Percentiles rank a stretch among this genome's conserved stretches.
Conservation (phyloP, 2,113 vertebrate species). For the Ornithorhynchus anatinus region DNA sequence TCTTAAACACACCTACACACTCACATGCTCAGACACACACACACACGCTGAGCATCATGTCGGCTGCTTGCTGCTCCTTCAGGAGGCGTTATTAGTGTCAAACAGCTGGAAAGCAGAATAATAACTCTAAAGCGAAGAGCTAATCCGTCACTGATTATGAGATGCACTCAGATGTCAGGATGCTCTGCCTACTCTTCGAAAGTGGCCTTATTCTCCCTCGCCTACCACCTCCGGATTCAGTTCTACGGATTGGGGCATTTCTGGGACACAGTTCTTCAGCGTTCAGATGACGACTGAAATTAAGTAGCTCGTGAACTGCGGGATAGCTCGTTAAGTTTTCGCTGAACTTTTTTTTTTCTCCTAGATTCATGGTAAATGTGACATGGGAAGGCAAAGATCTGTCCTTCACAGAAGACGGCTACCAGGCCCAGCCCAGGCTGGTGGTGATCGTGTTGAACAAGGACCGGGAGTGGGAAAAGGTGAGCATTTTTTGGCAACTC, state of each 20-base stretch:
- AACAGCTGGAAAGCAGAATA: background rate
- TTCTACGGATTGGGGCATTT: background rate
- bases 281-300: constrained; percentile 5
- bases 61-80: background rate
- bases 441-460: constrained; percentile 97
- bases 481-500: constrained; percentile 58
- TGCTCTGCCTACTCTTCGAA: background rate
- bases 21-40: no score
- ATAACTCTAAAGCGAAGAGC: background rate
- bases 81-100: background rate
- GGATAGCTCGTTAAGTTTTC: constrained; percentile 57
- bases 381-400: constrained; percentile 95
- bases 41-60: no score
- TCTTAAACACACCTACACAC: no score
- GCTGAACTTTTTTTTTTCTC: constrained; percentile 56
- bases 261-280: background rate
- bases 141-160: background rate
- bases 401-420: constrained; percentile 97
- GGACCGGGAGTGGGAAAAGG: constrained; percentile 97
- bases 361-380: constrained; percentile 98
- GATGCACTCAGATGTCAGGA: background rate
- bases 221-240: background rate
- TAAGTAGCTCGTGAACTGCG: constrained; percentile 36
- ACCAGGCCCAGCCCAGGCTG: constrained; percentile 92
- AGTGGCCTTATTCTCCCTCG: background rate